phyloP scores from a whole-genome alignment of 2,888 invertebrate genomes.

The Chloroclysta siterata region DNA sequence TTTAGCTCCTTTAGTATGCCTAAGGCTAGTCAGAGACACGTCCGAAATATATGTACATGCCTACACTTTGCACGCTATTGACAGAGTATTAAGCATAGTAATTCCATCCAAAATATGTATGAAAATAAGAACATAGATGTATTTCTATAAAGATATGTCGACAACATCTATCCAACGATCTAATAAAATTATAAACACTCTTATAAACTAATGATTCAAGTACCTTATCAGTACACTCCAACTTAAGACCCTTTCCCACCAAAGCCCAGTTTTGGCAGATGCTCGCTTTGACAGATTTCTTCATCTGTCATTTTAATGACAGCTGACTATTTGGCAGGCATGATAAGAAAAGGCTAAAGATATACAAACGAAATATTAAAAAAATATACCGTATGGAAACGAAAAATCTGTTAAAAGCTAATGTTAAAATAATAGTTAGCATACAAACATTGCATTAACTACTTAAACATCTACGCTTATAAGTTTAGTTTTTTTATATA shows the following conservation, averaged over 20 bases:
- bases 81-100: slow-evolving; percentile 4
- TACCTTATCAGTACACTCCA: slow-evolving; percentile 26
- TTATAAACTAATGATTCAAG: slow-evolving; percentile 41
- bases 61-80: not conserved
- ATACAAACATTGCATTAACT: slow-evolving; percentile 36
- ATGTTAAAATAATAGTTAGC: slow-evolving; percentile 30
- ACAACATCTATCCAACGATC: slow-evolving; percentile 51
- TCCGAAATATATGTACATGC: not conserved
- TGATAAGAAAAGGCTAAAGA: slow-evolving; percentile 10
- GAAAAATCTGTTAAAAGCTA: slow-evolving; percentile 31
- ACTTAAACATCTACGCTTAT: slow-evolving; percentile 39
- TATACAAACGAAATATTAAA: slow-evolving; percentile 36
- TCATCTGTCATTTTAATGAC: not conserved
- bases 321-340: not conserved
- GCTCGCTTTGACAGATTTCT: slow-evolving; percentile 1
- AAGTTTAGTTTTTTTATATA: slow-evolving; percentile 28
- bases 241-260: slow-evolving; percentile 12
- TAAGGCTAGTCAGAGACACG: not conserved
- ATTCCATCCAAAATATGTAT: slow-evolving; percentile 30
- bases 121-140: slow-evolving; percentile 46
- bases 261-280: not conserved
- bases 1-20: not conserved
- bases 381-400: slow-evolving; percentile 43
- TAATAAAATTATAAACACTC: slow-evolving; percentile 53
- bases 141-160: slow-evolving; percentile 51